phyloP scores from a whole-genome alignment of 2,797 vertebrate species.

The Lagorchestes hirsutus region DNA sequence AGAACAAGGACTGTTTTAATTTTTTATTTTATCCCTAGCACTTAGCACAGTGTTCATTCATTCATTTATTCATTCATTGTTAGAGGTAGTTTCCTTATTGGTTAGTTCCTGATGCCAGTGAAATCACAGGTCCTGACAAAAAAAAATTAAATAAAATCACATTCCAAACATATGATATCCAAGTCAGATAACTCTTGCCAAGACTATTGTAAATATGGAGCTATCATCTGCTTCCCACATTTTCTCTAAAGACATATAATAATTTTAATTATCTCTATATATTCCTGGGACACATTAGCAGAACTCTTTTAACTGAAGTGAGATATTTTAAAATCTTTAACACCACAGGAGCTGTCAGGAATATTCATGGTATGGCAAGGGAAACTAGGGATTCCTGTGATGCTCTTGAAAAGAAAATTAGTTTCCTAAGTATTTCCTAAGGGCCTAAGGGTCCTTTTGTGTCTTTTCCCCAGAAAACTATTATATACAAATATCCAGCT shows the following conservation, averaged over 20 bases:
- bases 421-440: slow-evolving; percentile 19
- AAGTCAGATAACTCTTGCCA: slow-evolving; percentile 33
- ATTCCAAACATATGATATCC: background rate
- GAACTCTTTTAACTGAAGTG: slow-evolving; percentile 34
- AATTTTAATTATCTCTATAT: slow-evolving; percentile 52
- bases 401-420: slow-evolving; percentile 43
- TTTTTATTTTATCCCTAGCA: background rate
- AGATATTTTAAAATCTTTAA: slow-evolving; percentile 57
- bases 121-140: background rate
- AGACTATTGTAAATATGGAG: slow-evolving; percentile 40
- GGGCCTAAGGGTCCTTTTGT: background rate
- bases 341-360: slow-evolving; percentile 36
- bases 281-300: slow-evolving; percentile 20
- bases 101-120: background rate
- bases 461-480: slow-evolving; percentile 29
- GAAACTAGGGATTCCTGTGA: slow-evolving; percentile 18
- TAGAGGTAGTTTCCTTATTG: background rate
- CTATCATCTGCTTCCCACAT: slow-evolving; percentile 44
- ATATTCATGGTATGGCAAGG: background rate
- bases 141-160: slow-evolving; percentile 1
- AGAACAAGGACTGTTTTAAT: background rate
- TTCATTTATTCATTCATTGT: background rate
- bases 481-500: background rate
- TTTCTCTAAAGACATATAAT: slow-evolving; percentile 45
- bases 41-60: background rate